phyloP scores from a whole-genome alignment of 2,888 invertebrate species.

The Anoplius nigerrimus region DNA sequence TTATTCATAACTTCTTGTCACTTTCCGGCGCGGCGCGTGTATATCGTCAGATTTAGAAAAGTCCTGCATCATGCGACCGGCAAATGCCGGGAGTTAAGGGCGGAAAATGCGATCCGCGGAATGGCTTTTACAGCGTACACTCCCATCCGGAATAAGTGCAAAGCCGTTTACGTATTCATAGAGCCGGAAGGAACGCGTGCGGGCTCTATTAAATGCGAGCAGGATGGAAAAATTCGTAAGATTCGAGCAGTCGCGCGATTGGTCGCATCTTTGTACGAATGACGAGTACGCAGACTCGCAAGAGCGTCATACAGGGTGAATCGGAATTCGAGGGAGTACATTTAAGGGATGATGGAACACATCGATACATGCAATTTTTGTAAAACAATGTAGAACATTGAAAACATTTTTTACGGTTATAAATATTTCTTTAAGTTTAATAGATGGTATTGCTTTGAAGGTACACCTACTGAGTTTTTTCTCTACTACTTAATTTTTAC shows the following conservation, averaged over 20 bases:
- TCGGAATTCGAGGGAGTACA: no score
- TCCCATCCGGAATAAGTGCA: constrained; percentile 48
- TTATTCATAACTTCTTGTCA: constrained; percentile 30
- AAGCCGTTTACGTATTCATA: constrained; percentile 49
- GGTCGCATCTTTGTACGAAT: neutral
- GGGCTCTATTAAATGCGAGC: constrained; percentile 47
- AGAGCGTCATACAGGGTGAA: no score
- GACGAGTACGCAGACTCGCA: no score
- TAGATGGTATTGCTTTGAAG: no score
- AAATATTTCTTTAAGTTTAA: no score
- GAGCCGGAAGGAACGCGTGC: constrained; percentile 46
- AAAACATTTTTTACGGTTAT: no score
- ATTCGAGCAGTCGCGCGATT: constrained; percentile 32
- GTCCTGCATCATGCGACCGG: constrained; percentile 11
- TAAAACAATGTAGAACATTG: no score
- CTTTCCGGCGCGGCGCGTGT: constrained; percentile 12
- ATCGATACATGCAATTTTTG: no score
- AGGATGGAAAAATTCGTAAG: constrained; percentile 32
- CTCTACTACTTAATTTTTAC: no score
- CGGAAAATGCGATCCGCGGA: constrained; percentile 40
- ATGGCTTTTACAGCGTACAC: constrained; percentile 44
- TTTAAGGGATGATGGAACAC: no score
- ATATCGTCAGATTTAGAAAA: constrained; percentile 38
- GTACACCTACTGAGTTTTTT: no score
- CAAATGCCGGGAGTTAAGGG: constrained; percentile 10